phyloP scores from a whole-genome alignment of 2,113 vertebrate genomes.

The Malurus melanocephalus region DNA sequence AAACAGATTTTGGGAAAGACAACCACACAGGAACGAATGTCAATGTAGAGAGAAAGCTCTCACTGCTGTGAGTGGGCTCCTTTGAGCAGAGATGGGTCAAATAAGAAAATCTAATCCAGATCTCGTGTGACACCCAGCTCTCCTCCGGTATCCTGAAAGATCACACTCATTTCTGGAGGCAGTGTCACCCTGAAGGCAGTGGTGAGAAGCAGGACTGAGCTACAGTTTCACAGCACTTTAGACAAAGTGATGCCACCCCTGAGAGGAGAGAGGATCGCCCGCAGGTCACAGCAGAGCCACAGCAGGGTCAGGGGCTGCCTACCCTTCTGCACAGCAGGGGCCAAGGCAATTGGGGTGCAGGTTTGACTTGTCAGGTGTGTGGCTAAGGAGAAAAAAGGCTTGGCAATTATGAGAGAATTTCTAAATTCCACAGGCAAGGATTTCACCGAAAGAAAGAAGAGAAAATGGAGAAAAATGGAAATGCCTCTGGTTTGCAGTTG shows the following conservation, averaged over 20 bases:
- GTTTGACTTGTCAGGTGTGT: background rate
- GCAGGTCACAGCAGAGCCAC: background rate
- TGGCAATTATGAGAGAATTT: rapidly evolving
- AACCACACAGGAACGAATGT: background rate
- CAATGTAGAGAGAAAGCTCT: background rate
- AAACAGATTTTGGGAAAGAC: background rate
- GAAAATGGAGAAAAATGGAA: background rate
- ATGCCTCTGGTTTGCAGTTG: background rate
- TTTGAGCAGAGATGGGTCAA: background rate
- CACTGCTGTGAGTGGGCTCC: background rate
- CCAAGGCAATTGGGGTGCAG: background rate
- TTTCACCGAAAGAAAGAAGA: background rate
- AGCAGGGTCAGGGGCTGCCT: background rate
- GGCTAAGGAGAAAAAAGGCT: background rate
- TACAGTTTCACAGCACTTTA: background rate
- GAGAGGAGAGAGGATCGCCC: rapidly evolving
- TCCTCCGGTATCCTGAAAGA: background rate
- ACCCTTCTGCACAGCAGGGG: background rate
- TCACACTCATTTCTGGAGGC: background rate
- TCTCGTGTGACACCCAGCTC: background rate
- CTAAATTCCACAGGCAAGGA: background rate
- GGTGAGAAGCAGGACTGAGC: background rate
- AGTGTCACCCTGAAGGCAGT: background rate
- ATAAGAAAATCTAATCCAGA: background rate
- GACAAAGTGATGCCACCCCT: background rate